A percentile compares a stretch with the other conserved stretches of the same genome.
Conservation (phyloP, 2,797 vertebrate genomes). For the Mormyrops attenuatus region DNA sequence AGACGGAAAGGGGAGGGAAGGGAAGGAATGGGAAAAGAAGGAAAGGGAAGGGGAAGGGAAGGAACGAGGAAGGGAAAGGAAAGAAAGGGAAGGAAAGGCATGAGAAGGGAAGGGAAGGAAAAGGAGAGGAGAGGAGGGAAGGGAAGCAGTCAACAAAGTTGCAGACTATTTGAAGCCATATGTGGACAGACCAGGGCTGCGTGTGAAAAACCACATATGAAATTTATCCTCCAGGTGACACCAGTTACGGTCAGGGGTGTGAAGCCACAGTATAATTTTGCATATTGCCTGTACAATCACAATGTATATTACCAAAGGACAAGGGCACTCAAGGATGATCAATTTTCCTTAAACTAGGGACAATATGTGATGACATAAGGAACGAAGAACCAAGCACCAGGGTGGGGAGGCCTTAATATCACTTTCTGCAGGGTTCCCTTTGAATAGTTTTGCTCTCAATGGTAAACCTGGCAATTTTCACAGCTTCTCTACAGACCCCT, state of each 20-base stretch:
- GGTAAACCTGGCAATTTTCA: neutral
- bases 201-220: neutral
- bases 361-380: neutral
- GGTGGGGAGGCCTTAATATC: no score
- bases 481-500: neutral
- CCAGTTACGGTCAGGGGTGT: neutral
- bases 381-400: neutral
- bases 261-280: neutral
- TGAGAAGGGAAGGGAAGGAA: neutral
- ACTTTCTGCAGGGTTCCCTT: neutral
- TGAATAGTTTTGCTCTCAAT: neutral
- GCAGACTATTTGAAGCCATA: neutral
- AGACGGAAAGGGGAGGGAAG: no score
- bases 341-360: neutral
- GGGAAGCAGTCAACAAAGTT: neutral
- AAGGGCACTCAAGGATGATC: neutral
- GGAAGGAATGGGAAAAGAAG: neutral
- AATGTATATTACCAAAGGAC: neutral
- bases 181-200: neutral
- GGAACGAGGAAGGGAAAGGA: neutral
- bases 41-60: neutral
- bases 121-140: neutral
- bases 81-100: neutral
- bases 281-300: neutral
- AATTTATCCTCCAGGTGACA: neutral